Percentiles rank a stretch among this genome's conserved stretches.
Evolutionary conservation across 1,140 invertebrate species (phyloP).

Genomic region (Coelopa frigida): DNA sequence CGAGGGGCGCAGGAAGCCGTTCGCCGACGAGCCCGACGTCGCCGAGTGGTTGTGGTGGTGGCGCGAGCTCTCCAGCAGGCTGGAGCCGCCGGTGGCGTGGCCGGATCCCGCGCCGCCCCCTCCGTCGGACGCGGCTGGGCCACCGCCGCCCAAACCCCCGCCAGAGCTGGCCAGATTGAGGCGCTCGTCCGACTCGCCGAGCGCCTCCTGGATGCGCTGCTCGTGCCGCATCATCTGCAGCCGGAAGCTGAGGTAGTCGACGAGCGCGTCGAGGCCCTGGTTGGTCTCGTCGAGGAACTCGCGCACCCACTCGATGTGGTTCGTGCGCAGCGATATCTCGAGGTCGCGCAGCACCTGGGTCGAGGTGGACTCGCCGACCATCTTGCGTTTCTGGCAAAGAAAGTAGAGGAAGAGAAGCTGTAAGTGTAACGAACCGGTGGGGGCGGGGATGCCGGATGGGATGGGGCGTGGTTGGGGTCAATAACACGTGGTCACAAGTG

Average conservation of each 20-base stretch:
- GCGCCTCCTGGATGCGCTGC: constrained; percentile 65
- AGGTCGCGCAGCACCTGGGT: constrained; percentile 96
- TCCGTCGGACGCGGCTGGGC: constrained; percentile 14
- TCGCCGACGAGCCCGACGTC: constrained; percentile 26
- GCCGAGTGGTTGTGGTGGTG: constrained; percentile 14
- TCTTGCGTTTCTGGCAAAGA: constrained; percentile 87
- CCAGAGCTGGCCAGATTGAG: constrained; percentile 23
- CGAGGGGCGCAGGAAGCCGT: constrained; percentile 54
- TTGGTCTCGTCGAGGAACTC: constrained; percentile 96
- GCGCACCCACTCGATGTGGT: constrained; percentile 99
- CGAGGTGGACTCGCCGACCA: constrained; percentile 93
- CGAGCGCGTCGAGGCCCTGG: constrained; percentile 89
- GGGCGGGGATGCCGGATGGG: neutral
- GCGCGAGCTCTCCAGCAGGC: constrained; percentile 16
- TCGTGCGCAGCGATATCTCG: constrained; percentile 96
- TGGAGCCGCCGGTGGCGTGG: constrained; percentile 25
- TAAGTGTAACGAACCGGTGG: constrained; percentile 31
- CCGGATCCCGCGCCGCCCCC: constrained; percentile 9
- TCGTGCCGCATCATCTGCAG: constrained; percentile 87
- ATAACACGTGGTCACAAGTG: too few species aligned
- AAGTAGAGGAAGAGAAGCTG: constrained; percentile 47
- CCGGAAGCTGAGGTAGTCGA: constrained; percentile 94
- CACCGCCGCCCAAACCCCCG: constrained; percentile 14
- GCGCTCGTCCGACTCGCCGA: constrained; percentile 64
- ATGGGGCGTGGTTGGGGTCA: neutral